Conservation (phyloP, 2,888 invertebrate species). For the Scaptomyza reducta region DNA sequence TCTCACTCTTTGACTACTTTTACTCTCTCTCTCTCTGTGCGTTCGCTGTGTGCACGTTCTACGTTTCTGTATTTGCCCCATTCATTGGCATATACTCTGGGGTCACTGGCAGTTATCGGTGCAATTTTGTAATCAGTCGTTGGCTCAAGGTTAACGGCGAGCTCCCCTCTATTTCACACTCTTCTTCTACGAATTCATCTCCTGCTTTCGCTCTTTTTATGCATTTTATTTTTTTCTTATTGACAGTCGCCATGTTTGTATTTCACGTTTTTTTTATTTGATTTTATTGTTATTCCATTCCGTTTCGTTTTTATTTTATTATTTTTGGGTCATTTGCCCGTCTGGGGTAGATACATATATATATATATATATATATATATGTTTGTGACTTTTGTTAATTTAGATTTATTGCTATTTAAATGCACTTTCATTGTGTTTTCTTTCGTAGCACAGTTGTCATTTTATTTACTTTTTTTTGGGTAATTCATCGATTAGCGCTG, state of each 20-base stretch:
- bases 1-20: background rate
- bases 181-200: conserved; percentile 6
- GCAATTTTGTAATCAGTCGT: conserved; percentile 82
- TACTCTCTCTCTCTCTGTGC: conserved; percentile 1
- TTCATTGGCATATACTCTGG: conserved; percentile 43
- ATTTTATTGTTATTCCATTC: conserved; percentile 39
- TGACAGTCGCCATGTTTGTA: conserved; percentile 64
- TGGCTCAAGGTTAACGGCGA: conserved; percentile 77
- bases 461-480: conserved; percentile 5
- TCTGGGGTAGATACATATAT: conserved; percentile 41
- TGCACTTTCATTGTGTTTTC: conserved; percentile 64
- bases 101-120: conserved; percentile 82
- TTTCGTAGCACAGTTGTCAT: conserved; percentile 36
- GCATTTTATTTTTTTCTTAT: conserved; percentile 31
- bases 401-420: conserved; percentile 73
- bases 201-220: conserved; percentile 1
- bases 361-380: conserved; percentile 37
- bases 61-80: conserved; percentile 16
- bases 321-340: conserved; percentile 75
- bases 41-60: background rate
- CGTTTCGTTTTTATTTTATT: conserved; percentile 19
- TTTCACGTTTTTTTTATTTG: conserved; percentile 37
- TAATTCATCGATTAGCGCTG: conserved; percentile 35
- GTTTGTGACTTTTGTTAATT: conserved; percentile 65
- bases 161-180: conserved; percentile 4